A percentile compares a stretch with the other conserved stretches of the same genome.
Evolutionary conservation across 2,888 invertebrate genomes (phyloP).

Genomic region (Zonitis immaculata): DNA sequence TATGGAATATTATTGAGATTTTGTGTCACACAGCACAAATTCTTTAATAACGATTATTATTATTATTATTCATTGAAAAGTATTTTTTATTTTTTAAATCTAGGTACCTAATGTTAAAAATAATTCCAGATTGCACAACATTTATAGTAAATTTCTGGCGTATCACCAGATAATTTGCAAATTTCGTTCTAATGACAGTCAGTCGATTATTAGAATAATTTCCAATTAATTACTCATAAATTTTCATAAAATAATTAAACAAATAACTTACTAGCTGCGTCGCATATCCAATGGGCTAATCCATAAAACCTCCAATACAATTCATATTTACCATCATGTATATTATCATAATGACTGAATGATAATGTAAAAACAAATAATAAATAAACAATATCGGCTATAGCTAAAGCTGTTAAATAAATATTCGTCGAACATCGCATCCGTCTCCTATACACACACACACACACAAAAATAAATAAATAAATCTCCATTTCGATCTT

Average conservation of each 20-base stretch:
- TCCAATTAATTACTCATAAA: background rate
- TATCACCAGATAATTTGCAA: constrained; percentile 7
- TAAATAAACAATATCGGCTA: constrained; percentile 66
- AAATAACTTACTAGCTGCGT: constrained; percentile 59
- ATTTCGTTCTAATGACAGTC: constrained; percentile 8
- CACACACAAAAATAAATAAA: too few species aligned
- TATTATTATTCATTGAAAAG: too few species aligned
- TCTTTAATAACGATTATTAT: too few species aligned
- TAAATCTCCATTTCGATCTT: background rate
- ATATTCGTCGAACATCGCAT: constrained; percentile 73
- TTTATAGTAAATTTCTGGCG: constrained; percentile 4
- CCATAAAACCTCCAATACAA: constrained; percentile 60
- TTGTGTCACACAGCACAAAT: too few species aligned
- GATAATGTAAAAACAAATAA: constrained; percentile 61
- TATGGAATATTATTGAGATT: too few species aligned
- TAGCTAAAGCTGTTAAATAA: constrained; percentile 67
- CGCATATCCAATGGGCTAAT: constrained; percentile 59
- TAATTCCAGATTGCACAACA: constrained; percentile 10
- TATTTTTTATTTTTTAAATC: too few species aligned
- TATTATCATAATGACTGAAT: constrained; percentile 56
- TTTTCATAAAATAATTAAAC: background rate
- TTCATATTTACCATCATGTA: constrained; percentile 51
- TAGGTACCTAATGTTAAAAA: constrained; percentile 6
- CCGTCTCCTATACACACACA: constrained; percentile 55
- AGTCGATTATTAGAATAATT: background rate